Conservation (phyloP, 1,140 invertebrate genomes). For the Trachymyrmex septentrionalis region DNA sequence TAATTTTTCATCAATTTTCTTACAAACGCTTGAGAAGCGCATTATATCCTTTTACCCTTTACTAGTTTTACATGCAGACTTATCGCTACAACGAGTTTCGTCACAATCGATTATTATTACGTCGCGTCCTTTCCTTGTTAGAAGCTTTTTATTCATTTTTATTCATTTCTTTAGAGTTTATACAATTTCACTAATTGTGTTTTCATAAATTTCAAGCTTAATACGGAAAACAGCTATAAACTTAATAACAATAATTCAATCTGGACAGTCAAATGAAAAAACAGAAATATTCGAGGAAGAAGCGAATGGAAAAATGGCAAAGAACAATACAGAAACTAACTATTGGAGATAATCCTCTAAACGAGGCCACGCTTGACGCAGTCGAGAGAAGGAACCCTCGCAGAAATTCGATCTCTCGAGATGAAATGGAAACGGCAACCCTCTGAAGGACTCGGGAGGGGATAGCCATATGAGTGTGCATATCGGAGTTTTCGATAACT, state of each 20-base stretch:
- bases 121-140: too few species aligned
- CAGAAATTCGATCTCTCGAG: slow-evolving; percentile 23
- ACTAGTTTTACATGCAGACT: too few species aligned
- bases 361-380: background rate
- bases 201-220: background rate
- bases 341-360: background rate
- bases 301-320: background rate
- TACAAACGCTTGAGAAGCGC: too few species aligned
- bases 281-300: background rate
- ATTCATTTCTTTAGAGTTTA: too few species aligned
- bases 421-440: slow-evolving; percentile 8
- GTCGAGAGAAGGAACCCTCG: background rate
- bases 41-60: too few species aligned
- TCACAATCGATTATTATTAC: too few species aligned
- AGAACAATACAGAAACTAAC: background rate
- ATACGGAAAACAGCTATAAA: background rate
- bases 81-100: too few species aligned
- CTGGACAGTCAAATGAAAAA: background rate
- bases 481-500: slow-evolving; percentile 70
- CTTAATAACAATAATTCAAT: background rate
- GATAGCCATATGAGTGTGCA: slow-evolving; percentile 36
- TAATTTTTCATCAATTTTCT: too few species aligned
- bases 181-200: too few species aligned
- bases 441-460: background rate
- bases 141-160: too few species aligned